phyloP scores from a whole-genome alignment of 2,113 vertebrate species.

The Plecturocebus donacophilus region DNA sequence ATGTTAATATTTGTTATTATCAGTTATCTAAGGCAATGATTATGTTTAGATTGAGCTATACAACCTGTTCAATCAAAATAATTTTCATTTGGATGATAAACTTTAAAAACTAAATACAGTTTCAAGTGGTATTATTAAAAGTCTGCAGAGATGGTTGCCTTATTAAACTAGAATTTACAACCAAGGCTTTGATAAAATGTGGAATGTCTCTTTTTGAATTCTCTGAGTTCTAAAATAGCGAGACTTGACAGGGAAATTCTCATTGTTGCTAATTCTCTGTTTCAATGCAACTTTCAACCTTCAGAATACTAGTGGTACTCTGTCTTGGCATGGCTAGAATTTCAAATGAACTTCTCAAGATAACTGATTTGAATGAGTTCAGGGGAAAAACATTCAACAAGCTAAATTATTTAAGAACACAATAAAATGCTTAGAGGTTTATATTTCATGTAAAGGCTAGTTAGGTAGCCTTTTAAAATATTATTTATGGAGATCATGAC shows the following conservation, averaged over 20 bases:
- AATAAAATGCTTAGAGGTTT: constrained; percentile 60
- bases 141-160: constrained; percentile 54
- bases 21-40: constrained; percentile 71
- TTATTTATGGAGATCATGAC: constrained; percentile 14
- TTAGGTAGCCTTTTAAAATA: constrained; percentile 55
- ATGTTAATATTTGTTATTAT: constrained; percentile 70
- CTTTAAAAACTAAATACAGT: constrained; percentile 78
- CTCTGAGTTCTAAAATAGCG: not conserved
- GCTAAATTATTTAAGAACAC: constrained; percentile 55
- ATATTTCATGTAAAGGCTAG: constrained; percentile 56
- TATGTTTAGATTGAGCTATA: constrained; percentile 65
- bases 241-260: not conserved
- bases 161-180: constrained; percentile 51
- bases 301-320: not conserved
- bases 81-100: constrained; percentile 74
- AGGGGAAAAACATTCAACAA: constrained; percentile 5
- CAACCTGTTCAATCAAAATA: constrained; percentile 76
- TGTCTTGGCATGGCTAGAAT: not conserved
- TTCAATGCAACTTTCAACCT: not conserved
- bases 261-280: not conserved
- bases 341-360: constrained; percentile 53
- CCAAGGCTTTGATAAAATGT: not conserved
- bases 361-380: constrained; percentile 68
- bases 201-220: not conserved
- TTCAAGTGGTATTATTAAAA: constrained; percentile 73